Base-by-base conservation (phyloP, 2,888 invertebrate genomes). In the Boloria euphrosyne region DNA sequence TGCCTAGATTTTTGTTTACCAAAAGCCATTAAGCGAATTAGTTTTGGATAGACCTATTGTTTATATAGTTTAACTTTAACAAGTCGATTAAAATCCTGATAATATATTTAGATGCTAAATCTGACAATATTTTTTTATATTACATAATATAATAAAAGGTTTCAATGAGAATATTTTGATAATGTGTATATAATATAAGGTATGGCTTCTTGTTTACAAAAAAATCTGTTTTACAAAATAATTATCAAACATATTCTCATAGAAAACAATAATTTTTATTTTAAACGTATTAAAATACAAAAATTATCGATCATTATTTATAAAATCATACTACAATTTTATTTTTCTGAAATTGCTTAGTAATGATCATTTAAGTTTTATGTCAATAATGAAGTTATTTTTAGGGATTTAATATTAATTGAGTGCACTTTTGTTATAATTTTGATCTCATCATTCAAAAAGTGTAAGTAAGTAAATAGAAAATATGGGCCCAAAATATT, bases 251-350 rank as follows among this genome's bases (percentile, higher is more conserved):
- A 46, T 46, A 57, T 57, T 57, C 46, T 46, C 27, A 46, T 27
- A 46, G n/a, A 53, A 57, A 46, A 46, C 18, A 44, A 17, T 54
- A 49, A 50, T 63, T 57, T 57, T 63, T 63, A 55, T 63, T 63
- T 55, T 63, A 13, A 43, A 49, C 50, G 13, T 16, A 46, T 55
- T 49, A 55, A 62, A 62, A 62, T 62, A 55, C 50, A 63, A 55
- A 22, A 51, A 57, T 49, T 50, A 14, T 57, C 2, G n/a, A 31
- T 46, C 27, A 6, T 14, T 22, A 16, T 58, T 27, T 59, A 55
- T 43, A n/a, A 27, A 61, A 67, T 67, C 68, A 27, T 69, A 52
- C 69, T 60, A 47, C 58, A 54, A 55, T 69, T 69, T 69, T 67
- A 54, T 62, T 38, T 38, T 38, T 51, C 4, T 50, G 55, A 67